These are phyloP conservation scores for Auanema freiburgensis DNA, from an alignment of 2,888 invertebrate species.

Conservation along the genomic window DNA sequence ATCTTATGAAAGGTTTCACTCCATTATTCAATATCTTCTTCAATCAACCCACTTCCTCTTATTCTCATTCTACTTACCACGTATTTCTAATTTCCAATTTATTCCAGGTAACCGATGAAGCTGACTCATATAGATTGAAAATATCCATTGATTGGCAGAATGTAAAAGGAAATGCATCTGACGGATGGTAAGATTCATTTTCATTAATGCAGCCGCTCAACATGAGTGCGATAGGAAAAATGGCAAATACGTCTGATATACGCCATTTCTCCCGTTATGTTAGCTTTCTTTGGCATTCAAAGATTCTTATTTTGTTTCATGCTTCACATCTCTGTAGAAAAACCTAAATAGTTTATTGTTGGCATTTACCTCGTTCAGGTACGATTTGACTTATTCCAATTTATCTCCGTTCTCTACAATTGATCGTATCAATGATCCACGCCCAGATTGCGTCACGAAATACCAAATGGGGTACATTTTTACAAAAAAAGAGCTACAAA, in stretches of 20 bases:
- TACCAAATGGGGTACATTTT: constrained; percentile 50
- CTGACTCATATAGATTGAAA: constrained; percentile 24
- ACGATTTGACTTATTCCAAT: constrained; percentile 45
- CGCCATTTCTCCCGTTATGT: background rate
- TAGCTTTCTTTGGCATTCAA: too few species aligned
- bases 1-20: background rate
- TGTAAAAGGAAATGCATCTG: constrained; percentile 45
- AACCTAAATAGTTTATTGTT: background rate
- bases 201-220: too few species aligned
- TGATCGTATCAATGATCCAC: constrained; percentile 52
- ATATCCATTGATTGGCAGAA: constrained; percentile 32
- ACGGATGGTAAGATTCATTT: constrained; percentile 42
- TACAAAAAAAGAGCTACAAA: background rate
- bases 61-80: background rate
- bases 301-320: too few species aligned
- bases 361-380: constrained; percentile 10
- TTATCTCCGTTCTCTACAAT: constrained; percentile 50
- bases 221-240: too few species aligned
- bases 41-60: background rate
- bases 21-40: background rate
- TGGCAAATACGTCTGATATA: too few species aligned
- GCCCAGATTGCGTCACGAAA: constrained; percentile 40
- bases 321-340: too few species aligned
- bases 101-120: constrained; percentile 26
- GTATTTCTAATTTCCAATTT: background rate